Evolutionary conservation across 2,113 vertebrate species (phyloP), one percentile per base, ranked within the genome.

Genomic region (Cichladusa arquata): DNA sequence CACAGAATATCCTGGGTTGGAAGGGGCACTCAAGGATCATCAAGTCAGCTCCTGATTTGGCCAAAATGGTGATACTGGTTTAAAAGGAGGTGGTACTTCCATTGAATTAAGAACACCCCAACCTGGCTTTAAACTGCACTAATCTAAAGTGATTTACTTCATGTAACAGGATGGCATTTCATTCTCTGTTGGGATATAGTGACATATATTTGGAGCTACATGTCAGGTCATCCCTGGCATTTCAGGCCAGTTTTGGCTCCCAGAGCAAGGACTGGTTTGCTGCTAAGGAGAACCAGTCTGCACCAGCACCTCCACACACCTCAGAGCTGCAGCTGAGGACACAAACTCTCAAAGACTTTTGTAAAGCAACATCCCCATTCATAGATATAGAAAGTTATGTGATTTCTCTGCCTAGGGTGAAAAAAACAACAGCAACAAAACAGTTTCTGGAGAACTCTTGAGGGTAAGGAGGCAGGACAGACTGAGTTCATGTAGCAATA

Each of bases 171-270:
- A 34, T 38, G 45, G 33, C 20, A 44, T 70, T 61, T 74, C 45
- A 12, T 77, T 65, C 71, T 61, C 86, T 48, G 44, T 53, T 69
- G 86, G 67, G 80, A 42, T 58, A 24, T 8, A 80, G 88, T 19
- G 69, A 70, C 34, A 42, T 11, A 24, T 7, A 66, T 26, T 53
- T 54, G 23, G 28, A 61, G n/a, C 28, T 45, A 7, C 44, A 4
- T 2, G 0, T 67, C 33, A 62, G 11, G 38, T 33, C 48, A 51
- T 9, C 25, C 51, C 48, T 2, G 0, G 15, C 9, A 23, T 57
- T 72, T 71, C 79, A 76, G 61, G 48, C 16, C 34, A 7, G 16
- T 58, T 85, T 45, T 62, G 70, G 65, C 11, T 74, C 34, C 47
- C 9, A 3, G 44, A 69, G 17, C 42, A 50, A 9, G 16, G 54